Percentiles rank a stretch among this genome's conserved stretches.
phyloP scores from a whole-genome alignment of 1,140 invertebrate species.

The Ephestia elutella region DNA sequence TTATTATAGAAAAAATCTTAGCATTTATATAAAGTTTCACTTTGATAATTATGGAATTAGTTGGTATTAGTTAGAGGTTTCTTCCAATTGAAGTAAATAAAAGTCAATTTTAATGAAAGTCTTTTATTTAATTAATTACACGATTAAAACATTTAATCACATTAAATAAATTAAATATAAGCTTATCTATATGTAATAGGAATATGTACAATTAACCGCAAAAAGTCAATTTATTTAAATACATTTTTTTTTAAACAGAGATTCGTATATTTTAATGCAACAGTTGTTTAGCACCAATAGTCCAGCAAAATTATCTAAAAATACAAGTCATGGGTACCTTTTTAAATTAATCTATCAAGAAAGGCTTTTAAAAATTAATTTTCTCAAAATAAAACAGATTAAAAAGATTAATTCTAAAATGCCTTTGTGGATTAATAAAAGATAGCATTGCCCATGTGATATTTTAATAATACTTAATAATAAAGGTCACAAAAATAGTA shows the following conservation, averaged over 20 bases:
- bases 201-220: not conserved
- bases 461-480: too few species aligned
- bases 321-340: not conserved
- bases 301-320: constrained; percentile 6
- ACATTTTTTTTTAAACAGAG: not conserved
- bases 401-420: too few species aligned
- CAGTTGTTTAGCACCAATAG: constrained; percentile 6
- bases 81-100: constrained; percentile 28
- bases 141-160: not conserved
- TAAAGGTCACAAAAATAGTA: too few species aligned
- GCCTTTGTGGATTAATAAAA: too few species aligned
- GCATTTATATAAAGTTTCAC: not conserved
- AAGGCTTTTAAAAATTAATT: too few species aligned
- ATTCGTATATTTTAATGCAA: not conserved
- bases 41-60: constrained; percentile 4
- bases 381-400: too few species aligned
- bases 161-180: not conserved
- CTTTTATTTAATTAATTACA: constrained; percentile 26
- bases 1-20: not conserved
- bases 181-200: not conserved
- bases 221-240: not conserved
- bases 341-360: not conserved
- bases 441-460: too few species aligned
- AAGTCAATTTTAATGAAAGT: constrained; percentile 13
- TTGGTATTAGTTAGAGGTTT: constrained; percentile 17